Conservation (phyloP, 2,113 vertebrate genomes). For the Malurus elegans region DNA sequence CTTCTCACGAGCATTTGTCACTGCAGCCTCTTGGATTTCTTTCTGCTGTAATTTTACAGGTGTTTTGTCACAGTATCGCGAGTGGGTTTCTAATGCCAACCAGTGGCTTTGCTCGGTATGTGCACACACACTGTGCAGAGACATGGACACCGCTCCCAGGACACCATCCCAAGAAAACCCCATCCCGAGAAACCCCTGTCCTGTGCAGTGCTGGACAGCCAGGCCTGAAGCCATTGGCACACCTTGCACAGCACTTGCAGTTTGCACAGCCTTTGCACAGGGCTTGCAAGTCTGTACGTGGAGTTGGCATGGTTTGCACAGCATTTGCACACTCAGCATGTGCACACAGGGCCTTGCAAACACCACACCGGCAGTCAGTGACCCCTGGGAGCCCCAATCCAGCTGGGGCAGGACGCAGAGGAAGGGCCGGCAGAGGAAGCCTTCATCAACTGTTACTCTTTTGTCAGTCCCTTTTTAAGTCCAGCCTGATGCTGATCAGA, state of each 20-base stretch:
- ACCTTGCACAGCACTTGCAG: background rate
- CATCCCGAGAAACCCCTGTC: background rate
- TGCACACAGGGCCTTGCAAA: background rate
- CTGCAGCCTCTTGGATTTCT: background rate
- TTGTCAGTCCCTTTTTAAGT: background rate
- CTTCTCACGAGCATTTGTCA: conserved; percentile 10
- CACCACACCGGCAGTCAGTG: background rate
- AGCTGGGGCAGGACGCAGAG: background rate
- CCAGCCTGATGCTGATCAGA: background rate
- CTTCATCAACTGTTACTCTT: background rate
- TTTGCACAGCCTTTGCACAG: background rate
- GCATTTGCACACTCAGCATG: rapidly evolving
- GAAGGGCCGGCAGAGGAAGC: background rate
- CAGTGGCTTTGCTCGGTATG: background rate
- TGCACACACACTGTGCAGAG: rapidly evolving
- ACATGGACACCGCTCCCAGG: rapidly evolving
- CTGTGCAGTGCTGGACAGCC: rapidly evolving
- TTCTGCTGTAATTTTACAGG: conserved; percentile 3
- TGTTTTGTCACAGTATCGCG: background rate
- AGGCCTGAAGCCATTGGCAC: background rate
- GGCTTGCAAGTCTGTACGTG: rapidly evolving
- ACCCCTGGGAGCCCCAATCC: background rate
- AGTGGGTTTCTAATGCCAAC: background rate
- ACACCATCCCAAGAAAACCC: background rate
- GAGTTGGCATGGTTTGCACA: background rate